phyloP scores from a whole-genome alignment of 2,797 vertebrate species.

The Parauchenoglanis punctatus region DNA sequence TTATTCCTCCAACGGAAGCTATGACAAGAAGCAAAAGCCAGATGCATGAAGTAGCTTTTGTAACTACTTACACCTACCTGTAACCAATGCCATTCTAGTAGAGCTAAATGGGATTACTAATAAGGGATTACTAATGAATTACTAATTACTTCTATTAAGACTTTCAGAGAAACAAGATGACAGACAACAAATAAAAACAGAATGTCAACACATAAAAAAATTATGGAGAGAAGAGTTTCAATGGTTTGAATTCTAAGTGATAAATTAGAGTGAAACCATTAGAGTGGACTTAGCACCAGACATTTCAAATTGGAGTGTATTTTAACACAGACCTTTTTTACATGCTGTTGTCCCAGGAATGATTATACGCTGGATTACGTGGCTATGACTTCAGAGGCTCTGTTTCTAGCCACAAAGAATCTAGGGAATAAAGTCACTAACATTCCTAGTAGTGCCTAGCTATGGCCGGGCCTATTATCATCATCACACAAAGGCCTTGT shows the following conservation, averaged over 20 bases:
- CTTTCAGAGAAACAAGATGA: neutral
- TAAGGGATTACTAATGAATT: neutral
- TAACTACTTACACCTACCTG: neutral
- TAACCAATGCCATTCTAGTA: conserved; percentile 19
- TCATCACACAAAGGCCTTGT: conserved; percentile 49
- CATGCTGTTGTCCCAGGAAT: neutral
- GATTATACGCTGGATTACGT: neutral
- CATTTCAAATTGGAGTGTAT: neutral
- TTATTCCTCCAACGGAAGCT: conserved; percentile 46
- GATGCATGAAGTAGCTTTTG: conserved; percentile 14
- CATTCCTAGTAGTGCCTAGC: conserved; percentile 52
- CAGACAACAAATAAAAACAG: neutral
- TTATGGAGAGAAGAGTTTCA: neutral
- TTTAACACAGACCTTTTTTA: neutral
- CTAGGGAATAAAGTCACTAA: conserved; percentile 40
- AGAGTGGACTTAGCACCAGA: neutral
- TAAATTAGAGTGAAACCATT: neutral
- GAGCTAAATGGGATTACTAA: neutral
- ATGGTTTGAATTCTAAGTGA: neutral
- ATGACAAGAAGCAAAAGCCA: conserved; percentile 63
- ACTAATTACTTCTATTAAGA: neutral
- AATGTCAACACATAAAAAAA: neutral
- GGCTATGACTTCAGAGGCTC: conserved; percentile 20
- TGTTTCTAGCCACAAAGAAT: conserved; percentile 6
- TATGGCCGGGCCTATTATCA: conserved; percentile 52